Conservation (phyloP, 2,888 invertebrate species). For the Sinohyriopsis cumingii region DNA sequence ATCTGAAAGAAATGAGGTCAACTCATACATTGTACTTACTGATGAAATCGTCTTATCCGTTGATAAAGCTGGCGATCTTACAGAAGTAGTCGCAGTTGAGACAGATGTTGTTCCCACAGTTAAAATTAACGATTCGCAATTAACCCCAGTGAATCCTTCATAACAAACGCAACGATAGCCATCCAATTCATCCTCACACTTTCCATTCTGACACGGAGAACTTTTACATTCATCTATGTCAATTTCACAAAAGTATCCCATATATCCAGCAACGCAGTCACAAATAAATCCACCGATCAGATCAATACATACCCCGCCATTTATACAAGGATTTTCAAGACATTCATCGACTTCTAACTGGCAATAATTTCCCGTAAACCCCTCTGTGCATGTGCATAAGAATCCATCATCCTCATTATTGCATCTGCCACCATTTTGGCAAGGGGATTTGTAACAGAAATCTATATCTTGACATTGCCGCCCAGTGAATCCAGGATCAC, state of each 20-base stretch:
- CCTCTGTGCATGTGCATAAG: background rate
- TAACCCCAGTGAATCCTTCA: slow-evolving; percentile 5
- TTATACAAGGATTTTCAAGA: slow-evolving; percentile 43
- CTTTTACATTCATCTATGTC: slow-evolving; percentile 80
- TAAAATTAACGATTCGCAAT: background rate
- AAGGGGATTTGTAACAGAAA: background rate
- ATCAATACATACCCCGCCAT: slow-evolving; percentile 55
- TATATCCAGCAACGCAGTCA: slow-evolving; percentile 90
- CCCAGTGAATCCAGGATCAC: background rate
- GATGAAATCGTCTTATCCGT: too few species aligned
- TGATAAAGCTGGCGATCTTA: too few species aligned
- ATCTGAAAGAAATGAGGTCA: too few species aligned
- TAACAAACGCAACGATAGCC: slow-evolving; percentile 23
- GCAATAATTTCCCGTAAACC: background rate
- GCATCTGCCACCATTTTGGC: slow-evolving; percentile 3
- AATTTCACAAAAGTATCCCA: slow-evolving; percentile 88
- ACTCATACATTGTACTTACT: too few species aligned
- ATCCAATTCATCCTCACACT: slow-evolving; percentile 17
- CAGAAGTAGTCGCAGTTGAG: too few species aligned
- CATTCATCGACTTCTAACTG: slow-evolving; percentile 3
- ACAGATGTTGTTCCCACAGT: too few species aligned
- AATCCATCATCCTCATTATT: background rate
- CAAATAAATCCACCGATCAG: slow-evolving; percentile 30
- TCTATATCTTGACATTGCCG: slow-evolving; percentile 1
- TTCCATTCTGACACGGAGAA: slow-evolving; percentile 80